Evolutionary conservation across 2,113 vertebrate genomes (phyloP).

Genomic region (Candoia aspera): DNA sequence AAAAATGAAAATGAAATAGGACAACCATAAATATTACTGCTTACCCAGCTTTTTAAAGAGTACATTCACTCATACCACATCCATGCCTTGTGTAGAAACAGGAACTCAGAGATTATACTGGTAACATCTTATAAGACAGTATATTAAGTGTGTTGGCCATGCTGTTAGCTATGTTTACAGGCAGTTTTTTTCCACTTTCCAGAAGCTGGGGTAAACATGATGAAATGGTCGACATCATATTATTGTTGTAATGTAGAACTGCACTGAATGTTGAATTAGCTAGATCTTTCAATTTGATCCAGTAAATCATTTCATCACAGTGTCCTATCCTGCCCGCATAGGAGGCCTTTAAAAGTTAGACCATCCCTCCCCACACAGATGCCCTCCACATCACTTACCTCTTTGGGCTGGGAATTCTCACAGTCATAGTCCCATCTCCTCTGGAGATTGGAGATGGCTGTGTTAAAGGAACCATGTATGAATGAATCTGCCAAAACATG

Average conservation of each 20-base stretch:
- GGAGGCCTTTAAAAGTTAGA: background rate
- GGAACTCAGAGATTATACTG: background rate
- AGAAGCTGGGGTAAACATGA: background rate
- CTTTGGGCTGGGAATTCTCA: background rate
- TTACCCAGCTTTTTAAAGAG: background rate
- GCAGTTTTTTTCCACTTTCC: background rate
- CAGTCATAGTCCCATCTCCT: background rate
- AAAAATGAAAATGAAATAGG: constrained; percentile 6
- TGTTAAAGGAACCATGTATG: background rate
- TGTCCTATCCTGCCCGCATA: too few species aligned
- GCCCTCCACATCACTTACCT: background rate
- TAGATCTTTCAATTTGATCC: background rate
- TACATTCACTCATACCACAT: background rate
- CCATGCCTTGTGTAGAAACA: background rate
- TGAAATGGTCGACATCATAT: background rate
- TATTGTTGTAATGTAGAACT: background rate
- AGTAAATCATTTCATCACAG: too few species aligned
- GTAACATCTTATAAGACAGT: background rate
- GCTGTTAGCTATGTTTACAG: background rate
- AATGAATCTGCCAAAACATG: background rate
- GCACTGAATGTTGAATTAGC: background rate
- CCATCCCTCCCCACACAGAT: background rate
- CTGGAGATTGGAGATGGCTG: background rate
- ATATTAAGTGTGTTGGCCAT: background rate
- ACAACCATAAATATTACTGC: background rate